Percentiles rank a stretch among this genome's conserved stretches.
Conservation (phyloP, 2,113 vertebrate species). For the Rhizomys pruinosus region DNA sequence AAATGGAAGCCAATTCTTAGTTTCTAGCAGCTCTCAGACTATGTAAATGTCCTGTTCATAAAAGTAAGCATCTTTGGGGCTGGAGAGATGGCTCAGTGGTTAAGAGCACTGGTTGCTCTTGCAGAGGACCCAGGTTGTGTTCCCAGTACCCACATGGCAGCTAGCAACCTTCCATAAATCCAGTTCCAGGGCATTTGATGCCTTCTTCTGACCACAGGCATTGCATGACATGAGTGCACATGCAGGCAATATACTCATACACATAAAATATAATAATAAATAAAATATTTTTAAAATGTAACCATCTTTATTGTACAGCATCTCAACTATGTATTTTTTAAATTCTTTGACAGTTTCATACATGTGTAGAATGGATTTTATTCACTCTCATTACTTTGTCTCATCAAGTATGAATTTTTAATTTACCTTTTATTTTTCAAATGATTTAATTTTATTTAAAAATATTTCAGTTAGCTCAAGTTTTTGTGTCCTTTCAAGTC, state of each 20-base stretch:
- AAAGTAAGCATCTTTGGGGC: background rate
- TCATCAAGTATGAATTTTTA: background rate
- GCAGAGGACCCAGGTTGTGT: too few relatives aligned
- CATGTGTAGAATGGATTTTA: background rate
- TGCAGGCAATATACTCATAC: too few relatives aligned
- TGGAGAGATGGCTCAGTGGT: too few relatives aligned
- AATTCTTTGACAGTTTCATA: background rate
- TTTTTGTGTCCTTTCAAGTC: background rate
- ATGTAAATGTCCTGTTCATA: background rate
- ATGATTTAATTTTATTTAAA: constrained; percentile 44
- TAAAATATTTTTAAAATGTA: too few relatives aligned
- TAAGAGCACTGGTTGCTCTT: too few relatives aligned
- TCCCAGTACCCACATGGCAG: too few relatives aligned
- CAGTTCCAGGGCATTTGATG: too few relatives aligned
- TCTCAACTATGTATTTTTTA: background rate
- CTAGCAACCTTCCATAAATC: too few relatives aligned
- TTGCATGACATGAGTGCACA: too few relatives aligned
- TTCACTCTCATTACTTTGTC: background rate
- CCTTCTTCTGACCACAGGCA: too few relatives aligned
- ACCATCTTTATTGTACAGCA: background rate
- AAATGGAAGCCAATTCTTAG: background rate
- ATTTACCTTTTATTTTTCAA: background rate
- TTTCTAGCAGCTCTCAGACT: background rate
- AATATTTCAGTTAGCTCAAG: background rate
- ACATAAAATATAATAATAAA: too few relatives aligned